Evolutionary conservation across 1,140 invertebrate species (phyloP).

Genomic region (Daktulosphaira vitifoliae): DNA sequence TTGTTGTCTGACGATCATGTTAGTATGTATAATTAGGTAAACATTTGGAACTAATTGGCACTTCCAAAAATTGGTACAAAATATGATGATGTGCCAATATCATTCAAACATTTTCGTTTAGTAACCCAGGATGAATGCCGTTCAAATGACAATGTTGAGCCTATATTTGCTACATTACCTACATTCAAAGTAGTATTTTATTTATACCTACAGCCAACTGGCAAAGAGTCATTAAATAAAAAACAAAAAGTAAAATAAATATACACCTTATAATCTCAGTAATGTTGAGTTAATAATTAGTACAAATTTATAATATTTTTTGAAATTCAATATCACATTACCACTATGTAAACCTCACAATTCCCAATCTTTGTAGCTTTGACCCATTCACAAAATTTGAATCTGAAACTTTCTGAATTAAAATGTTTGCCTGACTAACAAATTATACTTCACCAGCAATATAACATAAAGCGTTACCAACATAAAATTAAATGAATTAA

Average conservation of each 20-base stretch:
- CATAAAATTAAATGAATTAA: no score
- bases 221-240: conserved; percentile 15
- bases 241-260: conserved; percentile 1
- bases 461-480: no score
- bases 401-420: no score
- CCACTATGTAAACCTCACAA: no score
- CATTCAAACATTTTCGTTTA: conserved; percentile 14
- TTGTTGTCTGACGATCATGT: conserved; percentile 1
- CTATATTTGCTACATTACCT: conserved; percentile 21
- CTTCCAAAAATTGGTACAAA: conserved; percentile 10
- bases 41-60: conserved; percentile 20
- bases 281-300: no score
- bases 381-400: no score
- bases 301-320: no score
- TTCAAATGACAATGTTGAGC: conserved; percentile 11
- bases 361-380: no score
- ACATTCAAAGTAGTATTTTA: conserved; percentile 22
- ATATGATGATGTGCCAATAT: background rate
- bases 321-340: no score
- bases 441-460: no score
- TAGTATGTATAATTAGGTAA: no score
- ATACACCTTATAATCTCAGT: conserved; percentile 8
- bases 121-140: background rate
- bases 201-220: conserved; percentile 22
- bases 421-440: no score